Evolutionary conservation across 2,113 vertebrate species (phyloP).

Genomic region (Salvelinus sp.): DNA sequence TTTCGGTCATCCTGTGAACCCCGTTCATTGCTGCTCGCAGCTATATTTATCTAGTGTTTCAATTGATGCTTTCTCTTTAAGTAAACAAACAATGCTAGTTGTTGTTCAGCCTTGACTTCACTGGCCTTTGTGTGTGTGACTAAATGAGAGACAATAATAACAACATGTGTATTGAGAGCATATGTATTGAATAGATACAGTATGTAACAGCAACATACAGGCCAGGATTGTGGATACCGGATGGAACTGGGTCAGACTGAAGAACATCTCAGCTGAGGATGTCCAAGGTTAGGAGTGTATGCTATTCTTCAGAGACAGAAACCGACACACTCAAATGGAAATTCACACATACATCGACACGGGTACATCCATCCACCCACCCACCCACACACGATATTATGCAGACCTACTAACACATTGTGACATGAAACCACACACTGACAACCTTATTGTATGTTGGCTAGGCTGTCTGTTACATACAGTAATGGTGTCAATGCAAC

Average conservation of each 20-base stretch:
- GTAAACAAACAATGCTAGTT: not conserved
- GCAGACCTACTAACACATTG: not conserved
- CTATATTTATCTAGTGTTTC: too few relatives aligned
- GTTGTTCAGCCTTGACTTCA: not conserved
- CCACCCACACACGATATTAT: not conserved
- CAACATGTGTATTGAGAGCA: not conserved
- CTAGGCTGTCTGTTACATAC: not conserved
- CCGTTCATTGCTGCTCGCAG: too few relatives aligned
- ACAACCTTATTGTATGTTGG: too few relatives aligned
- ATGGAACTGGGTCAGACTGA: not conserved
- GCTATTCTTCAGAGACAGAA: not conserved
- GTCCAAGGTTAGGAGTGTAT: not conserved
- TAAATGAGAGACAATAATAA: not conserved
- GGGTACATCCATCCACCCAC: not conserved
- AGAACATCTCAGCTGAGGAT: not conserved
- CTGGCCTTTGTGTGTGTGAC: not conserved
- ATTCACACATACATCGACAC: not conserved
- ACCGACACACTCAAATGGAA: not conserved
- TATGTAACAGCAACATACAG: not conserved
- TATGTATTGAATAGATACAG: not conserved
- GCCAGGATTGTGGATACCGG: not conserved
- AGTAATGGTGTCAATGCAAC: constrained; percentile 25
- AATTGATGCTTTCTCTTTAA: not conserved
- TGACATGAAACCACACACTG: too few relatives aligned
- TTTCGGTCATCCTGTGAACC: too few relatives aligned